phyloP scores from a whole-genome alignment of 2,797 vertebrate genomes.

The Takifugu rubripes region DNA sequence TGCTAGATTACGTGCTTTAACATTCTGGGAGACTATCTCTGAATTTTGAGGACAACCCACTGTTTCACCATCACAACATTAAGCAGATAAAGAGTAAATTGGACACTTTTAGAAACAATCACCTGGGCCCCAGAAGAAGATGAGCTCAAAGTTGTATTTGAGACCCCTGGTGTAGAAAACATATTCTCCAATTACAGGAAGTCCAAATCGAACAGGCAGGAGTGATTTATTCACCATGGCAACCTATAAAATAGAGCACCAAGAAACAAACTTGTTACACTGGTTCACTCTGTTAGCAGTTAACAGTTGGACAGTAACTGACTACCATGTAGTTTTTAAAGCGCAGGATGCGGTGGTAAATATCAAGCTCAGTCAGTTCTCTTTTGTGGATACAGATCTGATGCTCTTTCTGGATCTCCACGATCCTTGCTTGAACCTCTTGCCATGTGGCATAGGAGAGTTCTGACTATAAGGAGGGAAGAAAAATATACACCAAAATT shows the following conservation, averaged over 20 bases:
- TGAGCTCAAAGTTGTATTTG: slow-evolving; percentile 98
- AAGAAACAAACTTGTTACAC: slow-evolving; percentile 3
- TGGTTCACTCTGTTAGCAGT: background rate
- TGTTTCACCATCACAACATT: background rate
- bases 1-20: too few relatives aligned
- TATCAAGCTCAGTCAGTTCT: slow-evolving; percentile 92
- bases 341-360: slow-evolving; percentile 96
- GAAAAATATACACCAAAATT: background rate
- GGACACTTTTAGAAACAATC: slow-evolving; percentile 12
- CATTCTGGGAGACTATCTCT: too few relatives aligned
- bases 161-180: slow-evolving; percentile 96
- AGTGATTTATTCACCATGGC: slow-evolving; percentile 98
- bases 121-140: slow-evolving; percentile 97
- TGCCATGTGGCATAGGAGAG: slow-evolving; percentile 97
- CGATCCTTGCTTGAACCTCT: slow-evolving; percentile 94
- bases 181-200: slow-evolving; percentile 83
- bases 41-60: background rate
- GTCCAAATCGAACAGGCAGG: slow-evolving; percentile 88
- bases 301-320: background rate
- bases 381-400: slow-evolving; percentile 99
- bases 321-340: slow-evolving; percentile 98
- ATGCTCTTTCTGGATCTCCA: slow-evolving; percentile 98
- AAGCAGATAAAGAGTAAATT: background rate
- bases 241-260: slow-evolving; percentile 48
- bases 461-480: slow-evolving; percentile 70